phyloP scores from a whole-genome alignment of 1,140 invertebrate species.

The Tachypleus tridentatus region DNA sequence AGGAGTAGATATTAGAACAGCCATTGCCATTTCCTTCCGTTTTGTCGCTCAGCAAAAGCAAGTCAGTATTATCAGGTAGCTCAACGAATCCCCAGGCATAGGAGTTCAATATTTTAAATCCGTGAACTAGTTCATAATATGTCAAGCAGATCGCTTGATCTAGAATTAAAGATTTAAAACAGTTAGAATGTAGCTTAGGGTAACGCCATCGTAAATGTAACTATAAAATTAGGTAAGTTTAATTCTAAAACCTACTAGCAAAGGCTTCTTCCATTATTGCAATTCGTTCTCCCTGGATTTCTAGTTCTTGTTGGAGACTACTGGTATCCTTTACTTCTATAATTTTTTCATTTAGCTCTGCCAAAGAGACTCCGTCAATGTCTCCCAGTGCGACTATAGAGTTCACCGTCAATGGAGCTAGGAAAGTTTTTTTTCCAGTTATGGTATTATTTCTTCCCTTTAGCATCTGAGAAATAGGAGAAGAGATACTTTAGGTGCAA shows the following conservation, averaged over 20 bases:
- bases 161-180: slow-evolving; percentile 1
- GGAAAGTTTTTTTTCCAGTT: slow-evolving; percentile 8
- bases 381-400: slow-evolving; percentile 5
- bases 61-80: slow-evolving; percentile 5
- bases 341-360: slow-evolving; percentile 5
- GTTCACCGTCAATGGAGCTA: slow-evolving; percentile 1
- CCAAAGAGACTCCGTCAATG: slow-evolving; percentile 7
- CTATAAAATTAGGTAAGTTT: neutral
- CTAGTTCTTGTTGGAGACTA: neutral
- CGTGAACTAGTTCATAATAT: slow-evolving; percentile 14
- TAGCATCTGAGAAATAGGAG: too few species aligned
- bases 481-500: too few species aligned
- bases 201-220: neutral
- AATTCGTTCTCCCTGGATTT: slow-evolving; percentile 6
- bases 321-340: neutral
- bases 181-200: too few species aligned
- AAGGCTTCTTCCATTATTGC: slow-evolving; percentile 6
- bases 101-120: slow-evolving; percentile 6
- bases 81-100: slow-evolving; percentile 7
- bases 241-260: slow-evolving; percentile 8
- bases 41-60: slow-evolving; percentile 6
- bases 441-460: slow-evolving; percentile 3
- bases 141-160: slow-evolving; percentile 14
- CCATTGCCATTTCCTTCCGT: neutral
- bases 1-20: too few species aligned